phyloP scores from a whole-genome alignment of 1,140 invertebrate genomes.

The Microplitis mediator region DNA sequence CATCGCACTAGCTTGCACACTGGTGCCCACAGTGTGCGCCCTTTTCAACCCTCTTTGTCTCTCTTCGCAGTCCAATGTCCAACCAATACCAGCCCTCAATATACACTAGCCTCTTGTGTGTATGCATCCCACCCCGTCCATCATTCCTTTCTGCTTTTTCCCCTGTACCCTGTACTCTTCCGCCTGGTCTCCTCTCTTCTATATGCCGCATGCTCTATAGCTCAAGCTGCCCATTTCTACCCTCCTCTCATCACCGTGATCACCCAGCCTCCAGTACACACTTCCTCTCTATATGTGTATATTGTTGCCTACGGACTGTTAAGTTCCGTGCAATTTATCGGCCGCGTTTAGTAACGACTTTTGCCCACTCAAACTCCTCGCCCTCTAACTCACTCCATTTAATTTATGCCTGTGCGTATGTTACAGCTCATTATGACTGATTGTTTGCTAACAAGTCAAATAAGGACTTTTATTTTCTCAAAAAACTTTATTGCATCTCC shows the following conservation, averaged over 20 bases:
- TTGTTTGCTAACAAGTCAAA: not conserved
- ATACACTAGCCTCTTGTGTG: not conserved
- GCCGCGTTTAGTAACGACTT: conserved; percentile 15
- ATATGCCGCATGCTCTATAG: not conserved
- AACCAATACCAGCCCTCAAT: not conserved
- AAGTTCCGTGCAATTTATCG: conserved; percentile 24
- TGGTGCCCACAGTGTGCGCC: not conserved
- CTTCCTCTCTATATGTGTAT: not conserved
- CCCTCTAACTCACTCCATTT: too few species aligned
- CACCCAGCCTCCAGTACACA: not conserved
- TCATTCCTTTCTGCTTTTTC: not conserved
- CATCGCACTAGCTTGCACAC: conserved; percentile 22
- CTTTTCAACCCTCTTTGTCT: conserved; percentile 27
- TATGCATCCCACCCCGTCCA: not conserved
- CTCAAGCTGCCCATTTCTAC: not conserved
- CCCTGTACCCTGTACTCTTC: not conserved
- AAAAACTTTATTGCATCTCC: not conserved
- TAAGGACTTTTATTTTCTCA: not conserved
- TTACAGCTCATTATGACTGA: not conserved
- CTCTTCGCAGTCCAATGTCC: conserved; percentile 9
- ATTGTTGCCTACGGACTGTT: not conserved
- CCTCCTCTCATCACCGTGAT: not conserved
- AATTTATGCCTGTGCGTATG: not conserved
- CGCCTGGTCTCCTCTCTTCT: not conserved
- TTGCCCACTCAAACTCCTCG: not conserved